These are phyloP conservation scores for Corvus cornix DNA, from an alignment of 2,113 vertebrate species.

Conservation along the genomic window DNA sequence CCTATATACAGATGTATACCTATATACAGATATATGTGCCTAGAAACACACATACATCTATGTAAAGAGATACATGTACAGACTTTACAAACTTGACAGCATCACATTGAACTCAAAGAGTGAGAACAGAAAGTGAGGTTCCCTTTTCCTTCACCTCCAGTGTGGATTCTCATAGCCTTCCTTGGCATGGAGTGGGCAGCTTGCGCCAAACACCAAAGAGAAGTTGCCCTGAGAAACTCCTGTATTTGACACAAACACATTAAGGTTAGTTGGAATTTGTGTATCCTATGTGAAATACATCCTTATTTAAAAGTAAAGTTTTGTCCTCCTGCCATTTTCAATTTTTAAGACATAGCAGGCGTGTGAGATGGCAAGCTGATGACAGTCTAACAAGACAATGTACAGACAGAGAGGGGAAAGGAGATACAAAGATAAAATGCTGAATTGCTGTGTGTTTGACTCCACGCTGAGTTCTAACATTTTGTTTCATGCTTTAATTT, in stretches of 20 bases:
- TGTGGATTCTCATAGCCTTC: not conserved
- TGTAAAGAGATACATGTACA: not conserved
- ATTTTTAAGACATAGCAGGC: not conserved
- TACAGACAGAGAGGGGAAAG: not conserved
- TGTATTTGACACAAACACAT: not conserved
- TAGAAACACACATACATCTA: not conserved
- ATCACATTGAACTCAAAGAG: not conserved
- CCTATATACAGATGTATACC: not conserved
- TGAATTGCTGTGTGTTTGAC: not conserved
- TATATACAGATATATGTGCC: not conserved
- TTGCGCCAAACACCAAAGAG: not conserved
- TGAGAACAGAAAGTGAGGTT: not conserved
- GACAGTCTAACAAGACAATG: not conserved
- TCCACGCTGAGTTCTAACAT: not conserved
- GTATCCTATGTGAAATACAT: not conserved
- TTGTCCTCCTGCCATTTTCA: not conserved
- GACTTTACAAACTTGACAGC: not conserved
- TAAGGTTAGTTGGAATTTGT: not conserved
- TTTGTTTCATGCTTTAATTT: constrained; percentile 17
- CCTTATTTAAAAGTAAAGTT: not conserved
- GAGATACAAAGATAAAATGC: not conserved
- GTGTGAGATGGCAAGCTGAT: not conserved
- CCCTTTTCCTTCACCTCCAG: not conserved
- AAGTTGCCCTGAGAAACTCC: not conserved
- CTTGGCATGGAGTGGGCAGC: not conserved